Base-by-base conservation (phyloP, 2,797 vertebrate genomes). In the Clamator glandarius region DNA sequence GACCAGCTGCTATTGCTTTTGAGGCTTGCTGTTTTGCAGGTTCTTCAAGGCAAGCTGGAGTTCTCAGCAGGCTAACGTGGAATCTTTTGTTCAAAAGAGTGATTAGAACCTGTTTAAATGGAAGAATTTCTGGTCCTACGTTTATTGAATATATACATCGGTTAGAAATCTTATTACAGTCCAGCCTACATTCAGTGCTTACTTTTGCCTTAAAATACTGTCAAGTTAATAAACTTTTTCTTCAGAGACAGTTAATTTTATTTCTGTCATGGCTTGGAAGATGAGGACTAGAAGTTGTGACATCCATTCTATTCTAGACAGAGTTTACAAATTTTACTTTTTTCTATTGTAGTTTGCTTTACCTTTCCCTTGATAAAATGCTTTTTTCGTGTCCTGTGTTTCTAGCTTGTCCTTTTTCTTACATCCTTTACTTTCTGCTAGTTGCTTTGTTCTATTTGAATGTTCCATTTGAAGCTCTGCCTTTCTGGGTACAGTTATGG, bases 141-240 rank as follows among this genome's bases (percentile, higher is more conserved):
- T 74, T 91, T 88, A 15, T 35, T 83, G 72, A 89, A 42, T 57
- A 42, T 62, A 19, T 82, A 57, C 23, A 5, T 42, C 62, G 29
- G 16, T 89, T 87, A 89, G 64, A 61, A 91, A 72, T 75, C 35
- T 87, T 87, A 29, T 3, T 78, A 25, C 31, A 66, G 50, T 80
- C 46, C 46, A 59, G 41, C 72, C 67, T 84, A 29, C 21, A 25
- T 82, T 89, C 44, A 82, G 39, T 87, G 72, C 69, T 91, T 78
- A 48, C 61, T 85, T 92, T 85, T 91, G n/a, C 76, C 66, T 92
- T 92, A 67, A 90, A 92, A 81, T 68, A 42, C 67, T 55, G 25
- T 92, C 62, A 75, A 84, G 33, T 61, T 89, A 93, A 96, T 86
- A 72, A 92, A 89, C 44, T 86, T 63, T 86, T 84, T 76, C 61